Conservation (phyloP, 2,113 vertebrate genomes). For the Cacatua alba region DNA sequence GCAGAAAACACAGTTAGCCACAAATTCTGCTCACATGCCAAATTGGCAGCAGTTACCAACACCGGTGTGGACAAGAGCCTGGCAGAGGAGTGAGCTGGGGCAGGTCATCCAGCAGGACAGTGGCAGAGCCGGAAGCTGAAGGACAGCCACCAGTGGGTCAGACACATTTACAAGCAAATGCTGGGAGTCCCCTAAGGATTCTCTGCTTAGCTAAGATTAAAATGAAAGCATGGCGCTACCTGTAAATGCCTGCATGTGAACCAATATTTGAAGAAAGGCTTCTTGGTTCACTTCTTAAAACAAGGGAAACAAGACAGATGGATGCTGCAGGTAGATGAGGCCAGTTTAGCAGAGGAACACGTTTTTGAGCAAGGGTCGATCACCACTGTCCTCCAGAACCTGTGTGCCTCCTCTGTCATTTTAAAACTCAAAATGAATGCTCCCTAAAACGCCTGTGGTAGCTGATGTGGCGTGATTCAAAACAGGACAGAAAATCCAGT, state of each 20-base stretch:
- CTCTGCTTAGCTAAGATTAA: background rate
- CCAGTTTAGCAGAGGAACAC: background rate
- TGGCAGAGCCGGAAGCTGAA: fast-evolving
- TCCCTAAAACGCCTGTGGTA: fast-evolving
- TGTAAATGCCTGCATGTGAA: background rate
- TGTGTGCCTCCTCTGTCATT: background rate
- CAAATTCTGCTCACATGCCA: background rate
- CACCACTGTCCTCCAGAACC: background rate
- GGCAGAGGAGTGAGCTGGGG: background rate
- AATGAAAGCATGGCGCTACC: background rate
- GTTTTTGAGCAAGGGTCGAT: fast-evolving
- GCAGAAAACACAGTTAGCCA: background rate
- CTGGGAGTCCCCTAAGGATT: background rate
- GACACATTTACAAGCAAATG: background rate
- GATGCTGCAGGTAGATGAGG: background rate
- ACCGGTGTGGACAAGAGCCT: too few relatives aligned
- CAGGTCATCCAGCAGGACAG: too few relatives aligned
- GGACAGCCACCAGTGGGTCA: too few relatives aligned
- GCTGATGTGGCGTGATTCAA: background rate
- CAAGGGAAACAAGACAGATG: background rate
- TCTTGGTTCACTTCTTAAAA: too few relatives aligned
- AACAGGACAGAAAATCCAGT: background rate
- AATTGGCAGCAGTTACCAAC: fast-evolving
- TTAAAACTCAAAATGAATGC: background rate
- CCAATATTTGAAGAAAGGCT: background rate